These are phyloP conservation scores for Archaeoteleia sp. DNA, from an alignment of 2,888 invertebrate species.

Conservation along the genomic window DNA sequence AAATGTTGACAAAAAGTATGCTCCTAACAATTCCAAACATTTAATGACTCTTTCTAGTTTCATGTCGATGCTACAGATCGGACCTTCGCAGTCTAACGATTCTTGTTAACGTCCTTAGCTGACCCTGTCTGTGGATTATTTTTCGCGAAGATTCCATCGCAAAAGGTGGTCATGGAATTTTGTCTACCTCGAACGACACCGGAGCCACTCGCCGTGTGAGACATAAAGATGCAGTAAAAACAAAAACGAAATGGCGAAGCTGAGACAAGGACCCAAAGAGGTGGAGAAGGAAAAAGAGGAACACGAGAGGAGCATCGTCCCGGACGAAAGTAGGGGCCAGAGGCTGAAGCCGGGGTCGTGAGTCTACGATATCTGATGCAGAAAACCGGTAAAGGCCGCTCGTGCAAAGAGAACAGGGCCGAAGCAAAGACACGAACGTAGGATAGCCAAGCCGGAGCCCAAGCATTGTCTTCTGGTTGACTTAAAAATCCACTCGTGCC, in stretches of 20 bases:
- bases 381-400: conserved; percentile 73
- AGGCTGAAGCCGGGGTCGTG: conserved; percentile 63
- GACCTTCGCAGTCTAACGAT: conserved; percentile 31
- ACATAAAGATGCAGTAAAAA: conserved; percentile 37
- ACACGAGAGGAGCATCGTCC: conserved; percentile 19
- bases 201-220: conserved; percentile 34
- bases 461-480: conserved; percentile 72
- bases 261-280: conserved; percentile 23
- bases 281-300: conserved; percentile 17
- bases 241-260: conserved; percentile 34
- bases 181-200: conserved; percentile 38
- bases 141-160: conserved; percentile 47
- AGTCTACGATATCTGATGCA: conserved; percentile 73
- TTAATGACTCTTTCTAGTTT: no score
- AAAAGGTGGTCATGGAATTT: conserved; percentile 39
- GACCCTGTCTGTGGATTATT: conserved; percentile 57
- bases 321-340: conserved; percentile 50
- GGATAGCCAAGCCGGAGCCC: conserved; percentile 40
- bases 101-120: conserved; percentile 38
- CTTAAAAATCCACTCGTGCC: conserved; percentile 74
- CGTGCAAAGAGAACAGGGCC: conserved; percentile 54
- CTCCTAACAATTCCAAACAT: no score
- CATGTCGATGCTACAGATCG: no score
- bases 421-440: conserved; percentile 65
- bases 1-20: no score